A percentile compares a stretch with the other conserved stretches of the same genome.
Evolutionary conservation across 2,888 invertebrate genomes (phyloP).

Genomic region (Scaptodrosophila latifasciaeformis): DNA sequence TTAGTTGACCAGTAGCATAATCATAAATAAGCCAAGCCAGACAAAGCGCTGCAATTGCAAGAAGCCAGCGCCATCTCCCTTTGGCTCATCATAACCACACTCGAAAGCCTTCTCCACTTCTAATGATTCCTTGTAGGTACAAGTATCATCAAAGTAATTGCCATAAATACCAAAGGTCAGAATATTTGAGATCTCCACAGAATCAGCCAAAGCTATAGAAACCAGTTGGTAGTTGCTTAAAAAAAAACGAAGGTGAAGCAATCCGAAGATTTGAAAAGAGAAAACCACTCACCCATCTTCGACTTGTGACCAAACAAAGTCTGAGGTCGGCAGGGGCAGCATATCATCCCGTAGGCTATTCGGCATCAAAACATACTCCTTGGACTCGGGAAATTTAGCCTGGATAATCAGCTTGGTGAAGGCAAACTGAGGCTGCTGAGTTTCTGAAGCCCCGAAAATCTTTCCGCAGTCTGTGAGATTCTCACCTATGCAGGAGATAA

Average conservation of each 20-base stretch:
- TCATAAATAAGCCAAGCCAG: no score
- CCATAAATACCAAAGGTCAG: slow-evolving; percentile 65
- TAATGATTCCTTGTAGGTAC: slow-evolving; percentile 42
- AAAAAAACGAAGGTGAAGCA: background rate
- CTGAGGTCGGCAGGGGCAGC: slow-evolving; percentile 55
- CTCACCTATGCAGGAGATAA: slow-evolving; percentile 74
- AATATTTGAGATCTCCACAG: slow-evolving; percentile 35
- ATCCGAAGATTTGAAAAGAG: background rate
- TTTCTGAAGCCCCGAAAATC: slow-evolving; percentile 21
- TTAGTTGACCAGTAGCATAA: no score
- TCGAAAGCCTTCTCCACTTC: slow-evolving; percentile 17
- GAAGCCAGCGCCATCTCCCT: slow-evolving; percentile 9
- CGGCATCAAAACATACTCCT: slow-evolving; percentile 55
- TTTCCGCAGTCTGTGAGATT: slow-evolving; percentile 58
- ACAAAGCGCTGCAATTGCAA: no score
- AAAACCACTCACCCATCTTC: slow-evolving; percentile 23
- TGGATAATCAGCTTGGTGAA: slow-evolving; percentile 53
- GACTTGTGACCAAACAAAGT: slow-evolving; percentile 52
- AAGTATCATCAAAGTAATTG: slow-evolving; percentile 58
- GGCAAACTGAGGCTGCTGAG: slow-evolving; percentile 21
- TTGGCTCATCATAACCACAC: slow-evolving; percentile 30
- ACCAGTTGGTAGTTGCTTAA: slow-evolving; percentile 20
- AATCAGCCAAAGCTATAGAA: slow-evolving; percentile 34
- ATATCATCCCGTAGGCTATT: slow-evolving; percentile 52
- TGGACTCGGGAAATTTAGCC: slow-evolving; percentile 45